Conservation (phyloP, 2,888 invertebrate species). For the Alviniconcha strummeri region DNA sequence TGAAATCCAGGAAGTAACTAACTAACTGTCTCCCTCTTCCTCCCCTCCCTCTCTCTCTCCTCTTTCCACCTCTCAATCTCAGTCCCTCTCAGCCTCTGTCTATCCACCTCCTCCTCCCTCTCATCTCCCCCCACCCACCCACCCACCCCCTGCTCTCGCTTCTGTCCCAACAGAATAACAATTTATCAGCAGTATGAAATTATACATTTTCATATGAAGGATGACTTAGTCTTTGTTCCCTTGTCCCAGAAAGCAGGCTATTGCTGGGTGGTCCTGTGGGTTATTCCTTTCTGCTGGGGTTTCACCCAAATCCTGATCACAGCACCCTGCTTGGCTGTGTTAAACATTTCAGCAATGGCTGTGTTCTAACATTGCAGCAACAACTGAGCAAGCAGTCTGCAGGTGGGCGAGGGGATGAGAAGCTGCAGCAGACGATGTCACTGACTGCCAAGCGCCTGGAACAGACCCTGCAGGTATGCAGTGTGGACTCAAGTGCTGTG, state of each 20-base stretch:
- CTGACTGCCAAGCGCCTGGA: constrained; percentile 90
- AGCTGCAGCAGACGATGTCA: constrained; percentile 92
- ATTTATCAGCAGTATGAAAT: not conserved
- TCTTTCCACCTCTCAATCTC: too few relatives aligned
- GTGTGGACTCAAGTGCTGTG: too few relatives aligned
- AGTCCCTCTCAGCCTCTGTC: not conserved
- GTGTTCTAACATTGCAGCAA: constrained; percentile 40
- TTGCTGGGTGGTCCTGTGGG: not conserved
- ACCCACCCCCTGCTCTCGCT: too few relatives aligned
- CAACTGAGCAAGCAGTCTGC: constrained; percentile 43
- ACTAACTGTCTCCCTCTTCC: not conserved
- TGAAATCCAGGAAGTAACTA: too few relatives aligned
- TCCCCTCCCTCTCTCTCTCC: not conserved
- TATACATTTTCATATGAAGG: not conserved
- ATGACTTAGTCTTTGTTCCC: not conserved
- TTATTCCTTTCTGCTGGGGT: too few relatives aligned
- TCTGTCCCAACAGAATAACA: too few relatives aligned
- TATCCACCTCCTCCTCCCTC: not conserved
- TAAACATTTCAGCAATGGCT: too few relatives aligned
- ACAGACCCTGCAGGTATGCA: constrained; percentile 79
- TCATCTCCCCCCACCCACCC: too few relatives aligned
- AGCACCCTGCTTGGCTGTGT: too few relatives aligned
- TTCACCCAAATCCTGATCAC: too few relatives aligned
- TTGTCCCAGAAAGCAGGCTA: not conserved
- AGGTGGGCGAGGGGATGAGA: constrained; percentile 79